phyloP scores from a whole-genome alignment of 2,797 vertebrate genomes.

The Artibeus lituratus region DNA sequence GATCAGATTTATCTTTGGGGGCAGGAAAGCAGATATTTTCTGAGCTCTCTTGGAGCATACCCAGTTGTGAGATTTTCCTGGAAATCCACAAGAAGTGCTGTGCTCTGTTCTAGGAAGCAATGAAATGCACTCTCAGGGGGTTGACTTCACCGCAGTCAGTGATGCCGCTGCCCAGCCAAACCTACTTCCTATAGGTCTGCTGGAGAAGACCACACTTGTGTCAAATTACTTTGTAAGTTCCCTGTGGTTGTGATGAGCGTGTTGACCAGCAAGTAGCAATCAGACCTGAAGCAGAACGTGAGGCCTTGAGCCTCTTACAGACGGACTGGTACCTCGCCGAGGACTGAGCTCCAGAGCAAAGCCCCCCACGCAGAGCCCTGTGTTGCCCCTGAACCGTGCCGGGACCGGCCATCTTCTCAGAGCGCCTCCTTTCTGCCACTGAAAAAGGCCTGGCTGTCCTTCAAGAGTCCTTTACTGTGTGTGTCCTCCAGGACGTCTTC shows the following conservation, averaged over 20 bases:
- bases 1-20: neutral
- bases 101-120: neutral
- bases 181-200: neutral
- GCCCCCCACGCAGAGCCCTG: rapidly evolving
- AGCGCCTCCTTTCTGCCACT: neutral
- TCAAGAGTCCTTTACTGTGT: neutral
- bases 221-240: neutral
- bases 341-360: neutral
- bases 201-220: neutral
- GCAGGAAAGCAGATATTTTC: neutral
- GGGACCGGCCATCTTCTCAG: neutral
- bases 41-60: neutral
- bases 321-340: too few species aligned
- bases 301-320: neutral
- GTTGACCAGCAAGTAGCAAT: neutral
- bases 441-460: neutral
- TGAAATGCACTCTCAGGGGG: neutral
- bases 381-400: neutral
- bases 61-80: neutral
- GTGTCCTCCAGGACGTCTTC: neutral
- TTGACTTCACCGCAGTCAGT: neutral
- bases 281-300: neutral
- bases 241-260: neutral
- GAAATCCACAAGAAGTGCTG: neutral
- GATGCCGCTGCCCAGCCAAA: neutral